Conservation (phyloP, 1,140 invertebrate species). For the Homarus americanus region DNA sequence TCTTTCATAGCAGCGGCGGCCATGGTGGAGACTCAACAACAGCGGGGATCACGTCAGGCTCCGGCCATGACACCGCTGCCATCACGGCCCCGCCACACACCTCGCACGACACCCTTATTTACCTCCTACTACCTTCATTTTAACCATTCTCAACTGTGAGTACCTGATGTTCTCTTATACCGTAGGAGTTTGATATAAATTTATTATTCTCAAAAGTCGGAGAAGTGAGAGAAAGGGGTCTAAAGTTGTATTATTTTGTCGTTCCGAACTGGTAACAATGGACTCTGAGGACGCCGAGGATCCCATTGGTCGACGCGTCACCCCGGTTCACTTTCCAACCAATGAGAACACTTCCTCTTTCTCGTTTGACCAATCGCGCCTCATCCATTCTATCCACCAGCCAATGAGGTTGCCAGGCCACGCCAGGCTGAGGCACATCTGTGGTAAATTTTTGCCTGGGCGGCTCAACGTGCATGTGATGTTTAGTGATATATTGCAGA, state of each 20-base stretch:
- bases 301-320: constrained; percentile 61
- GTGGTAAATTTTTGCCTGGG: constrained; percentile 75
- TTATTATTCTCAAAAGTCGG: not conserved
- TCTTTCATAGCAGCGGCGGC: constrained; percentile 75
- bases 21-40: constrained; percentile 74
- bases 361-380: constrained; percentile 57
- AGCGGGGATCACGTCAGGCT: constrained; percentile 61
- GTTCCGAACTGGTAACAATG: constrained; percentile 57
- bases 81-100: not conserved
- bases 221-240: not conserved
- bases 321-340: constrained; percentile 53
- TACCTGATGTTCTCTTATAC: not conserved
- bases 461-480: constrained; percentile 69
- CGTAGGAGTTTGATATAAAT: not conserved
- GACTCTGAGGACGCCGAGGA: constrained; percentile 56
- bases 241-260: constrained; percentile 28
- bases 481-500: constrained; percentile 67
- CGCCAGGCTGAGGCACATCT: constrained; percentile 74
- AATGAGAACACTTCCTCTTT: constrained; percentile 41
- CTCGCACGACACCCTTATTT: not conserved
- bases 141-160: not conserved
- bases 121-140: not conserved
- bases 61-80: constrained; percentile 49
- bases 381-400: constrained; percentile 33
- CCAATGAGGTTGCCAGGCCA: constrained; percentile 48